Conservation (phyloP, 2,888 invertebrate genomes). For the Volucella bombylans region DNA sequence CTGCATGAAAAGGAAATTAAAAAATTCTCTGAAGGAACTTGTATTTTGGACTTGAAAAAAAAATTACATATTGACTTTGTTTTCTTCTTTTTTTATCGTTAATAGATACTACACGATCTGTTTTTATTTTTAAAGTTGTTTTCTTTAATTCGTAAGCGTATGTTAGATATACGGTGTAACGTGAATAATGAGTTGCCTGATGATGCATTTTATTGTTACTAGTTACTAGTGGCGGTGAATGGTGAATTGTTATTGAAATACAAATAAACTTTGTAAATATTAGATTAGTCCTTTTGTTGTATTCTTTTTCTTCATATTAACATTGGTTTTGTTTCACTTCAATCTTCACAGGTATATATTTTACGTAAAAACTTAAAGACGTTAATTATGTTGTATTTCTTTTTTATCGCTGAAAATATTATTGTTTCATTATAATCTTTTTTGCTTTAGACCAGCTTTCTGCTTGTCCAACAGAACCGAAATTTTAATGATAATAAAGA, state of each 20-base stretch:
- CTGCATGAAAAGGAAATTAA: constrained; percentile 10
- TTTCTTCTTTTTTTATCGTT: too few species aligned
- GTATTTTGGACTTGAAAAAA: not conserved
- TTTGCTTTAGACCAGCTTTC: not conserved
- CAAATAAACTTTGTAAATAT: constrained; percentile 39
- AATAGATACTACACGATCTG: too few species aligned
- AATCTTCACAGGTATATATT: not conserved
- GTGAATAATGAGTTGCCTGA: constrained; percentile 18
- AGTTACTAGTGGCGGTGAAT: constrained; percentile 5
- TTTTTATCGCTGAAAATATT: constrained; percentile 8
- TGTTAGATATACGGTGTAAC: constrained; percentile 31
- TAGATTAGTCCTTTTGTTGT: constrained; percentile 29
- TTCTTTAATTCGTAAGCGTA: constrained; percentile 28
- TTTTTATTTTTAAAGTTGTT: not conserved
- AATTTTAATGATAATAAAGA: constrained; percentile 51
- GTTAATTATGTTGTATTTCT: constrained; percentile 11
- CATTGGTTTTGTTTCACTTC: constrained; percentile 30
- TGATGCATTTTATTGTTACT: constrained; percentile 15
- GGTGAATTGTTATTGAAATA: constrained; percentile 43
- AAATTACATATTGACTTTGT: too few species aligned
- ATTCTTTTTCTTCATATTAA: constrained; percentile 29
- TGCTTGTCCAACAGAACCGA: constrained; percentile 43
- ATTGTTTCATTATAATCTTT: constrained; percentile 12
- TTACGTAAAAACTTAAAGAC: constrained; percentile 52
- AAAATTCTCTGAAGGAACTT: constrained; percentile 7